phyloP scores from a whole-genome alignment of 2,888 invertebrate genomes.

The Onchidella celtica region DNA sequence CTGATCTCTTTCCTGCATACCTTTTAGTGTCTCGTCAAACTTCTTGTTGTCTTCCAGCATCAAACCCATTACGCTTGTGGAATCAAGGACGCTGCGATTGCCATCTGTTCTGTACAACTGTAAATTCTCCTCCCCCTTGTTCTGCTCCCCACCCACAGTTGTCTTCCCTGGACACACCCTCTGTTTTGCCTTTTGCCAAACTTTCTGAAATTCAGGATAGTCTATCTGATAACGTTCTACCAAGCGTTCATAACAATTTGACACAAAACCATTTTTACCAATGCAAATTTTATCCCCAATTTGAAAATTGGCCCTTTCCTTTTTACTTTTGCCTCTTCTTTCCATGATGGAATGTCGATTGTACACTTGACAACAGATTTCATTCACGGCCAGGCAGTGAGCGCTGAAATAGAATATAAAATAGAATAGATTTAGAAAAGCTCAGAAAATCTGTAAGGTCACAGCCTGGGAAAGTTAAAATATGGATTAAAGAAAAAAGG shows the following conservation, averaged over 20 bases:
- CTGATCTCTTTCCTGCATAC: constrained; percentile 14
- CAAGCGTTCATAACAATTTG: constrained; percentile 16
- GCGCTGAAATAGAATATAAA: constrained; percentile 56
- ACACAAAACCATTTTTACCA: constrained; percentile 68
- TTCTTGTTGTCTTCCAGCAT: constrained; percentile 5
- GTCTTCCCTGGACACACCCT: constrained; percentile 1
- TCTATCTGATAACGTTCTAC: constrained; percentile 13
- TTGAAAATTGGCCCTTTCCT: constrained; percentile 59
- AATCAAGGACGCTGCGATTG: background rate
- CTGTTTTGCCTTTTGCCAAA: background rate
- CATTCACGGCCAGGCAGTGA: constrained; percentile 72
- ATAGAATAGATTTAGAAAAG: background rate
- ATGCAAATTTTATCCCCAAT: constrained; percentile 74
- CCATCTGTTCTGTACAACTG: background rate
- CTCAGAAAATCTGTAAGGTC: too few relatives aligned
- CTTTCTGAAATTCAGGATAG: constrained; percentile 25
- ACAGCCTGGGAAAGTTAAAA: too few relatives aligned
- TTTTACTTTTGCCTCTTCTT: constrained; percentile 43
- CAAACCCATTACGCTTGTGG: background rate
- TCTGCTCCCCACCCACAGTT: background rate
- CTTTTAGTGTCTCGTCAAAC: constrained; percentile 4
- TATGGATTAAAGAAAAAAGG: too few relatives aligned
- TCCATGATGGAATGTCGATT: constrained; percentile 59
- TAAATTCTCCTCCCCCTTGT: background rate
- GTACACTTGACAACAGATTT: constrained; percentile 71